phyloP scores from a whole-genome alignment of 2,797 vertebrate genomes.

The Falco rusticolus region DNA sequence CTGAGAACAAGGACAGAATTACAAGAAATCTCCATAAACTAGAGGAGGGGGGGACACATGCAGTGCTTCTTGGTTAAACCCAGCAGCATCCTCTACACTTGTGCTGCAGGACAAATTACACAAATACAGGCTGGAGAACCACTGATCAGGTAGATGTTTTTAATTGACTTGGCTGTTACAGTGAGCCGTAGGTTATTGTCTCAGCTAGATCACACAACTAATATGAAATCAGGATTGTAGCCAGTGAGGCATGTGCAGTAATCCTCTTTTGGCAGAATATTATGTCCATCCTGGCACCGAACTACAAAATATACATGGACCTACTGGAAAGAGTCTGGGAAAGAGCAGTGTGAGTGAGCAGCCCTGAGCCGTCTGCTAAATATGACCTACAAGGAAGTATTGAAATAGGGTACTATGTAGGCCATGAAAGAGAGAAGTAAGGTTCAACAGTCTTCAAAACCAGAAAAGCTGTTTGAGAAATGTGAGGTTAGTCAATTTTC shows the following conservation, averaged over 20 bases:
- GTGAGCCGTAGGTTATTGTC: neutral
- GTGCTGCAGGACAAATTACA: neutral
- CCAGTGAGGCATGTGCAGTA: conserved; percentile 7
- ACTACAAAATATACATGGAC: neutral
- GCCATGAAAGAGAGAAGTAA: neutral
- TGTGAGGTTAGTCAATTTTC: neutral
- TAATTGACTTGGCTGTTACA: neutral
- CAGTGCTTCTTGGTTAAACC: neutral
- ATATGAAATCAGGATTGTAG: neutral
- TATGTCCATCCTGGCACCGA: conserved; percentile 10
- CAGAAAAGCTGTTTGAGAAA: neutral
- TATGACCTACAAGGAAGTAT: neutral
- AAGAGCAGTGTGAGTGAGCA: neutral
- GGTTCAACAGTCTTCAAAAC: neutral
- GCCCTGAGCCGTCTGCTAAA: neutral
- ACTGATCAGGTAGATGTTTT: fast-evolving
- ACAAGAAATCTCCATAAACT: neutral
- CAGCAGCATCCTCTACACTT: neutral
- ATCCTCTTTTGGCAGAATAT: conserved; percentile 32
- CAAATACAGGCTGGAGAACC: neutral
- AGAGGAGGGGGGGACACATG: neutral
- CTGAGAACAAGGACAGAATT: neutral
- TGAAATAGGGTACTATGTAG: neutral
- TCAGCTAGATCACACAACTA: neutral
- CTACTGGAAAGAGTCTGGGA: conserved; percentile 19